Evolutionary conservation across 2,888 invertebrate species (phyloP).

Genomic region (Dendrolimus houi): DNA sequence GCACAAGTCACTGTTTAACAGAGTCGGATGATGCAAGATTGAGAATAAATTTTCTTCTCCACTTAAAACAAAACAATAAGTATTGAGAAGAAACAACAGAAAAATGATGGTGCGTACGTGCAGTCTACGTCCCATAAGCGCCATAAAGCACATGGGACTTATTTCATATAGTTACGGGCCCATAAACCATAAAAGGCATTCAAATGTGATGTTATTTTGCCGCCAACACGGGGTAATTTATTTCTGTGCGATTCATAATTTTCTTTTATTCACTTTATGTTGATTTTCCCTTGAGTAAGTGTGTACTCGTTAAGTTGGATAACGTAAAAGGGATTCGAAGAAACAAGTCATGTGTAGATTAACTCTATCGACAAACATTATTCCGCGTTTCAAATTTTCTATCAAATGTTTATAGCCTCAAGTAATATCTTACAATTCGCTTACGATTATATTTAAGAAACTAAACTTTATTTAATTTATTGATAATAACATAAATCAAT

Average conservation of each 20-base stretch:
- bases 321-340: not conserved
- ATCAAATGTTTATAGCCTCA: no score
- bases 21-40: no score
- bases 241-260: slow-evolving; percentile 75
- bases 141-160: slow-evolving; percentile 45
- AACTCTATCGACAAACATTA: no score
- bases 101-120: slow-evolving; percentile 70
- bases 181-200: slow-evolving; percentile 76
- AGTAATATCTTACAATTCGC: no score
- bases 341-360: no score
- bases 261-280: slow-evolving; percentile 77
- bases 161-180: slow-evolving; percentile 72
- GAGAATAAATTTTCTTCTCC: slow-evolving; percentile 8
- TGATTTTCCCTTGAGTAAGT: slow-evolving; percentile 73
- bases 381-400: no score
- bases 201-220: slow-evolving; percentile 77
- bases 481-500: no score
- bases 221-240: slow-evolving; percentile 75
- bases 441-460: no score
- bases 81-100: slow-evolving; percentile 52
- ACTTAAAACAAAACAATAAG: slow-evolving; percentile 14
- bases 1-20: no score
- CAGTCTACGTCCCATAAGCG: slow-evolving; percentile 62
- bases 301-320: slow-evolving; percentile 35
- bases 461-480: no score